Base-by-base conservation (phyloP, 2,113 vertebrate genomes). In the Colinus virginianus region DNA sequence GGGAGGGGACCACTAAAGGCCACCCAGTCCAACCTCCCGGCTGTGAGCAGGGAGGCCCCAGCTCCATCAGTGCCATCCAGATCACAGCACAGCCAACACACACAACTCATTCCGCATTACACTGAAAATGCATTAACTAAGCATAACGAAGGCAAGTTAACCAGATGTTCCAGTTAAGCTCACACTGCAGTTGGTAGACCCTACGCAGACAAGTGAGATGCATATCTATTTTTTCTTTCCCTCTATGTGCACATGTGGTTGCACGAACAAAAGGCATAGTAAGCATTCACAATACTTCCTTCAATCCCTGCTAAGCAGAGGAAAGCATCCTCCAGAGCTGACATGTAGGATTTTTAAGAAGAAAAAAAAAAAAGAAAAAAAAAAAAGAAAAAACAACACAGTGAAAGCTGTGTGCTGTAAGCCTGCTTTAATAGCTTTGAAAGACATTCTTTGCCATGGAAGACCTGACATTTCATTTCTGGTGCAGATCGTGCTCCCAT, bases 401-500 rank as follows among this genome's bases (percentile, higher is more conserved):
- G 28, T 28, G 51, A 53, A 16, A 53, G 26, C 51, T 9, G 51
- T 6, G 26, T 53, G 53, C 28, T 56, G 28, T 18, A 32, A 56
- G 30, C 19, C 28, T 2, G 10, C 13, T 42, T 43, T 48, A 78
- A 4, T 49, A 91, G 58, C 58, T 89, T 13, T 10, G 30, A 66
- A 79, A 17, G 38, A 48, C 62, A 83, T 48, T 13, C 4, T 49
- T 55, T 56, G n/a, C 34, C 42, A 19, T 0, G 1, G 36, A 87
- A 87, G 46, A 79, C 22, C 20, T 62, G 4, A 68, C 48, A 26
- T 19, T 30, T 75, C 63, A 56, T 23, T 79, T 70, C 30, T 56
- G 53, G 16, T 21, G 26, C 43, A 18, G 55, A 36, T 40, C 51
- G n/a, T 2, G 4, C 20, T 56, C 28, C n/a, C n/a, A 7, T 0